Conservation (phyloP, 1,140 invertebrate genomes). For the Rhagoletis zephyria region DNA sequence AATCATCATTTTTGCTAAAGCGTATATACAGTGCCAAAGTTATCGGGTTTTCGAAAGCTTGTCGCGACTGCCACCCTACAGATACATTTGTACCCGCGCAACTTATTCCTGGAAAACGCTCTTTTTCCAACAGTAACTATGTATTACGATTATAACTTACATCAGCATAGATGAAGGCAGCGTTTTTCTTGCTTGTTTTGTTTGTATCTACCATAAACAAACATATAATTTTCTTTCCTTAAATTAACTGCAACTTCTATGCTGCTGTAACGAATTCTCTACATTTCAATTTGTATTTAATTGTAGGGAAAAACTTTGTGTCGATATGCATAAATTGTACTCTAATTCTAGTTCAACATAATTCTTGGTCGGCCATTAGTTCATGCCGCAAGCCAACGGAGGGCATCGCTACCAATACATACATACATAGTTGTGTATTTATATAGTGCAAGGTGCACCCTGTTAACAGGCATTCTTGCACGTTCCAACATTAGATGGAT, state of each 20-base stretch:
- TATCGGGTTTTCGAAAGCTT: no score
- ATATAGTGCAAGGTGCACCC: not conserved
- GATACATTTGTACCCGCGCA: no score
- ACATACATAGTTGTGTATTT: not conserved
- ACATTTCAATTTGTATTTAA: conserved; percentile 35
- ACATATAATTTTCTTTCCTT: not conserved
- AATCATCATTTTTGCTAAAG: no score
- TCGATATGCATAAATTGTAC: conserved; percentile 2
- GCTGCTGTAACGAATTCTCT: not conserved
- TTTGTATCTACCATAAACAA: no score
- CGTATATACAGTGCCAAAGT: no score
- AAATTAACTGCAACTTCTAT: not conserved
- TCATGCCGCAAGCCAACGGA: conserved; percentile 21
- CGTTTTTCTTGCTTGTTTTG: no score
- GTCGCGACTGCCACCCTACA: no score
- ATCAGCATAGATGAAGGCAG: no score
- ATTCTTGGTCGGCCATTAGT: not conserved
- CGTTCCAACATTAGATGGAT: conserved; percentile 13
- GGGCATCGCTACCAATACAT: not conserved
- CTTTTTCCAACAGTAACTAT: no score
- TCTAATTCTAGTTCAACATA: conserved; percentile 29
- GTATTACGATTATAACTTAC: no score
- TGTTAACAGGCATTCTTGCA: conserved; percentile 42
- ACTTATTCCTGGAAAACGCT: no score
- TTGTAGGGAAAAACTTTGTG: not conserved